Conservation (phyloP, 2,113 vertebrate species). For the Ochotona princeps region DNA sequence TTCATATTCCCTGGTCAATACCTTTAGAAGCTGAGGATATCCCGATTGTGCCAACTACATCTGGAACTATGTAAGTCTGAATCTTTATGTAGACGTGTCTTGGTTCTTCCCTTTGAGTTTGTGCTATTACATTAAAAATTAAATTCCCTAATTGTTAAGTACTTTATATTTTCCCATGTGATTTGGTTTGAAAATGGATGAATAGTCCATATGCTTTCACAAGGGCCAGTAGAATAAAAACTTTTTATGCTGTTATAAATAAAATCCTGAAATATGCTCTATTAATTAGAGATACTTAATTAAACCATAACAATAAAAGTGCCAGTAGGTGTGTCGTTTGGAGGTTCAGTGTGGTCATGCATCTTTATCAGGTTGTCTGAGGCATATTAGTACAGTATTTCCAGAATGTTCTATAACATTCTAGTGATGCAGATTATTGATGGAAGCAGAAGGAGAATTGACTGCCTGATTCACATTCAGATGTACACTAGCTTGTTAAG, state of each 20-base stretch:
- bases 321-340: background rate
- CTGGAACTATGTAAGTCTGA: conserved; percentile 92
- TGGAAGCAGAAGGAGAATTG: conserved; percentile 7
- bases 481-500: background rate
- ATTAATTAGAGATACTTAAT: background rate
- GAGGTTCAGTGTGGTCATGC: background rate
- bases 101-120: background rate
- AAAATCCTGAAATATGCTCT: background rate
- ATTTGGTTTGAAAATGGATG: background rate
- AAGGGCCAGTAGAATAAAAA: background rate
- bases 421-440: background rate
- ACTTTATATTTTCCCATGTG: conserved; percentile 31
- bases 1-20: conserved; percentile 95
- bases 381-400: background rate
- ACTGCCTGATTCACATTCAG: background rate
- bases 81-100: conserved; percentile 9
- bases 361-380: conserved; percentile 5
- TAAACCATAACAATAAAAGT: background rate
- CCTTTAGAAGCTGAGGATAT: conserved; percentile 95
- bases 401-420: conserved; percentile 1
- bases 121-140: conserved; percentile 18
- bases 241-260: background rate
- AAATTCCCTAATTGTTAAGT: background rate
- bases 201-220: conserved; percentile 4
- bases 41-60: conserved; percentile 95